phyloP scores from a whole-genome alignment of 2,797 vertebrate genomes.

The Phoxinus dragarum region DNA sequence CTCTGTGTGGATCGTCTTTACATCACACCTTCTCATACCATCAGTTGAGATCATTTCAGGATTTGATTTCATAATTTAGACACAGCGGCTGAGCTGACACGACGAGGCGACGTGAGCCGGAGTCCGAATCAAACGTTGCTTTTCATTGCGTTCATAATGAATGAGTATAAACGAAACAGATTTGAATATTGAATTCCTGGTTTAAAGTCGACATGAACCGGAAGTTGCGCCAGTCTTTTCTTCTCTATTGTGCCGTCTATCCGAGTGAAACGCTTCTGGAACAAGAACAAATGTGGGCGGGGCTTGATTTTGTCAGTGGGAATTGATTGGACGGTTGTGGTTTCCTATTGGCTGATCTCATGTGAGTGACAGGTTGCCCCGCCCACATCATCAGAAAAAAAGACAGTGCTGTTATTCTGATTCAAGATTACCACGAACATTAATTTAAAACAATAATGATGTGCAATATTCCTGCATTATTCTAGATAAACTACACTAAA shows the following conservation, averaged over 20 bases:
- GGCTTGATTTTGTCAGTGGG: not conserved
- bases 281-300: not conserved
- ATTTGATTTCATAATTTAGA: constrained; percentile 38
- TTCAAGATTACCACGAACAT: not conserved
- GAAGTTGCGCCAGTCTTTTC: not conserved
- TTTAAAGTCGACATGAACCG: not conserved
- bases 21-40: constrained; percentile 28
- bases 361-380: not conserved
- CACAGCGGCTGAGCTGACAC: not conserved
- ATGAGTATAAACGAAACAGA: not conserved
- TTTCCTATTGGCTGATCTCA: not conserved
- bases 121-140: not conserved
- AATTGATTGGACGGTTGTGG: not conserved
- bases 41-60: constrained; percentile 20
- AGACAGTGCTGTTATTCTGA: not conserved
- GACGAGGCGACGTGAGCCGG: not conserved
- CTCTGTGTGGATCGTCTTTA: constrained; percentile 41
- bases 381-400: not conserved
- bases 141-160: no score
- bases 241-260: not conserved
- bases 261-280: not conserved
- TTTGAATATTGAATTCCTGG: not conserved
- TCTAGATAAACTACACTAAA: no score
- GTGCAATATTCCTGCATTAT: not conserved
- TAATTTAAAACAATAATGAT: not conserved